Evolutionary conservation across 2,113 vertebrate species (phyloP).

Genomic region (Xiphophorus hellerii): DNA sequence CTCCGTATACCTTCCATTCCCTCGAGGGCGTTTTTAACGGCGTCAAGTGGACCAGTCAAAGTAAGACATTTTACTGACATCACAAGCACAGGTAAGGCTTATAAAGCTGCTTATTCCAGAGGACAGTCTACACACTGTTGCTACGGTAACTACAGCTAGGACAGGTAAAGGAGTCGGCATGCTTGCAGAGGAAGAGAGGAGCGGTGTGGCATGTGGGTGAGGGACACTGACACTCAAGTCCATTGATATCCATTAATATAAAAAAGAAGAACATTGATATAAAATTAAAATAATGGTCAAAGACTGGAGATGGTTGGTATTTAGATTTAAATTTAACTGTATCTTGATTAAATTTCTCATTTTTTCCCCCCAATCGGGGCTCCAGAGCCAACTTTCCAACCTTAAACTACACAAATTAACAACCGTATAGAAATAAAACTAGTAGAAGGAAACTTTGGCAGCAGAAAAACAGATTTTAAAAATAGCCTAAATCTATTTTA

Average conservation of each 20-base stretch:
- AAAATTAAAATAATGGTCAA: constrained; percentile 82
- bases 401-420: constrained; percentile 19
- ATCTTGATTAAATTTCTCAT: constrained; percentile 34
- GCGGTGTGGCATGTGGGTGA: constrained; percentile 84
- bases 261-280: constrained; percentile 85
- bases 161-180: constrained; percentile 75
- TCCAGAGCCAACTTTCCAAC: constrained; percentile 36
- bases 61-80: constrained; percentile 71
- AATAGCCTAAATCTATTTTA: constrained; percentile 36
- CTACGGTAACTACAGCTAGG: constrained; percentile 65
- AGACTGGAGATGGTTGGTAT: constrained; percentile 77
- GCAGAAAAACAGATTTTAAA: constrained; percentile 40
- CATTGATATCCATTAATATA: constrained; percentile 85
- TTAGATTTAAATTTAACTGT: constrained; percentile 50
- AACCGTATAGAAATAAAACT: constrained; percentile 41
- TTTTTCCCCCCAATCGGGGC: constrained; percentile 2
- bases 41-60: constrained; percentile 74
- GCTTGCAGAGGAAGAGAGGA: constrained; percentile 82
- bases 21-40: constrained; percentile 70
- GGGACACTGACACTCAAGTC: constrained; percentile 84
- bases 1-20: constrained; percentile 62
- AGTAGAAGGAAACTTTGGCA: constrained; percentile 30
- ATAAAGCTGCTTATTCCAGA: constrained; percentile 47
- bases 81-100: constrained; percentile 60
- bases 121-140: constrained; percentile 29